Evolutionary conservation across 2,888 invertebrate species (phyloP).

Genomic region (Nasonia oneida): DNA sequence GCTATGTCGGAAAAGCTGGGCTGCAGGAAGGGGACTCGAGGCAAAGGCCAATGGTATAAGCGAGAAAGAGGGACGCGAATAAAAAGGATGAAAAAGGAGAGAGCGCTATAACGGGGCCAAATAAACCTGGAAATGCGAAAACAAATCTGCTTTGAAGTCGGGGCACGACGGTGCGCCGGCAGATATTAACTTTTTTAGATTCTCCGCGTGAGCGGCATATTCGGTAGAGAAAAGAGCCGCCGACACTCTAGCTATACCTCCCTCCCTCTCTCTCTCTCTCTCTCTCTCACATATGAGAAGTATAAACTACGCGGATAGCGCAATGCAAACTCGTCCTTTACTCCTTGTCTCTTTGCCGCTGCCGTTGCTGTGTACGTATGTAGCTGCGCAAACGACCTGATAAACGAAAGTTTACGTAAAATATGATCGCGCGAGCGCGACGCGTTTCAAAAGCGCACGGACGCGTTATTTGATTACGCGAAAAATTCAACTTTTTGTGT

Average conservation of each 20-base stretch:
- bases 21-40: not conserved
- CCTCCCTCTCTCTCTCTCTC: not conserved
- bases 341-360: constrained; percentile 61
- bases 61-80: constrained; percentile 6
- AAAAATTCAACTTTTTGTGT: too few species aligned
- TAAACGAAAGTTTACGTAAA: constrained; percentile 9
- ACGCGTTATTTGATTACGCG: not conserved
- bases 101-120: constrained; percentile 65
- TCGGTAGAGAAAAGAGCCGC: constrained; percentile 60
- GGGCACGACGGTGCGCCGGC: constrained; percentile 69
- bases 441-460: not conserved
- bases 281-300: constrained; percentile 68
- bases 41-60: constrained; percentile 1
- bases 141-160: constrained; percentile 74
- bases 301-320: constrained; percentile 72
- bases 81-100: not conserved
- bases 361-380: not conserved
- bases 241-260: not conserved
- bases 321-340: constrained; percentile 69
- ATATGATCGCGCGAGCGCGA: not conserved
- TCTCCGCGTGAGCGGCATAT: constrained; percentile 70
- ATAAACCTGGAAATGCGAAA: constrained; percentile 72
- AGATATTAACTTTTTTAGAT: constrained; percentile 77
- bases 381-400: not conserved
- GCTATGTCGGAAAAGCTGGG: not conserved